Conservation (phyloP, 2,113 vertebrate genomes). For the Pelmatolapia mariae region DNA sequence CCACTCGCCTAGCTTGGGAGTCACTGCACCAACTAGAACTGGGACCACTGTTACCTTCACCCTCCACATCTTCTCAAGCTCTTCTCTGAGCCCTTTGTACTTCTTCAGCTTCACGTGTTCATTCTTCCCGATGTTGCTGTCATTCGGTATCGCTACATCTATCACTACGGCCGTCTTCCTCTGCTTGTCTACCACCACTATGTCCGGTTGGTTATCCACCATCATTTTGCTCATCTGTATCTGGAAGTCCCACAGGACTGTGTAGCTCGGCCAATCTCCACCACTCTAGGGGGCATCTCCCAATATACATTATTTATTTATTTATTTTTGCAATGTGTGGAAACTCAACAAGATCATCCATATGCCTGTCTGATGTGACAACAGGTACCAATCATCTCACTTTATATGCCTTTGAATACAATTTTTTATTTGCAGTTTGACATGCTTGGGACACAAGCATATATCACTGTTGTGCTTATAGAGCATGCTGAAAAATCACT, state of each 20-base stretch:
- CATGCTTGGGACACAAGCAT: background rate
- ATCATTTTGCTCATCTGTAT: background rate
- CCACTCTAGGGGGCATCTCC: background rate
- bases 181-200: background rate
- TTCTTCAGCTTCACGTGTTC: background rate
- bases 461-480: conserved; percentile 6
- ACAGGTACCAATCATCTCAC: background rate
- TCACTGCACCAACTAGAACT: background rate
- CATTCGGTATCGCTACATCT: background rate
- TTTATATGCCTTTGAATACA: conserved; percentile 14
- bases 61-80: background rate
- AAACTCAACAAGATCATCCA: background rate
- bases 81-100: background rate
- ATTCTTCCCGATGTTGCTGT: background rate
- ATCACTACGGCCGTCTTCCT: background rate
- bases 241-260: background rate
- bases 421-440: conserved; percentile 29
- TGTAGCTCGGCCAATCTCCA: background rate
- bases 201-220: background rate
- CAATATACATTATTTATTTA: background rate
- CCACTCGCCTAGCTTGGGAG: background rate
- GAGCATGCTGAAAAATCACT: conserved; percentile 44
- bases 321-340: background rate
- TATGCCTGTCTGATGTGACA: background rate
- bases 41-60: background rate